A percentile compares a stretch with the other conserved stretches of the same genome.
Conservation (phyloP, 2,797 vertebrate genomes). For the Synaphobranchus kaupii region DNA sequence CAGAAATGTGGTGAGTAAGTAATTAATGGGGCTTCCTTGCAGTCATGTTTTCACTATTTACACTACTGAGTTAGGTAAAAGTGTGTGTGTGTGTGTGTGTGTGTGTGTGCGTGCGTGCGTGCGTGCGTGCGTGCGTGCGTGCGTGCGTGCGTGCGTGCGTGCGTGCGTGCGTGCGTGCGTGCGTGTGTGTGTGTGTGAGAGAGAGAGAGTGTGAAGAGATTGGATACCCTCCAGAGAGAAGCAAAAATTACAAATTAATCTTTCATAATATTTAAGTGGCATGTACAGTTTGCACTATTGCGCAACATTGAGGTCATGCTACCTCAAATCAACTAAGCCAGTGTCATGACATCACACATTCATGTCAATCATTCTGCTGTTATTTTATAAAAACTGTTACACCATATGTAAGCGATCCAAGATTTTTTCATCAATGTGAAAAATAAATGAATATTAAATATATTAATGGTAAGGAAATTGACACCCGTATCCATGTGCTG, state of each 20-base stretch:
- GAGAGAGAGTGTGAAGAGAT: neutral
- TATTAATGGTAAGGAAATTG: neutral
- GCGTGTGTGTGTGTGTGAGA: neutral
- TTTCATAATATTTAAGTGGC: neutral
- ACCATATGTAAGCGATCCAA: neutral
- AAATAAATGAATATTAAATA: neutral
- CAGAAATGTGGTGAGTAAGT: constrained; percentile 40
- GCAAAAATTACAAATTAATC: neutral
- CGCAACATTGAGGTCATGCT: neutral
- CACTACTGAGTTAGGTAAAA: neutral
- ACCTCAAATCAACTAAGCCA: neutral
- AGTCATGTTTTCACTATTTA: constrained; percentile 21
- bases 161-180: neutral
- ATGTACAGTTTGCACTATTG: neutral
- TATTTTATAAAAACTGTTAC: neutral
- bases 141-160: neutral
- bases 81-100: too few relatives aligned
- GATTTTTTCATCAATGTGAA: neutral
- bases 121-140: neutral
- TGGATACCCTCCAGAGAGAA: neutral
- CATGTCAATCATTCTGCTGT: neutral
- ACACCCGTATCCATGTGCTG: neutral
- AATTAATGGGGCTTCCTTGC: constrained; percentile 44
- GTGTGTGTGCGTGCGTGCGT: neutral
- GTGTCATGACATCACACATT: neutral